These are phyloP conservation scores for Tryphoninae sp. DNA, from an alignment of 2,888 invertebrate species.

Conservation along the genomic window DNA sequence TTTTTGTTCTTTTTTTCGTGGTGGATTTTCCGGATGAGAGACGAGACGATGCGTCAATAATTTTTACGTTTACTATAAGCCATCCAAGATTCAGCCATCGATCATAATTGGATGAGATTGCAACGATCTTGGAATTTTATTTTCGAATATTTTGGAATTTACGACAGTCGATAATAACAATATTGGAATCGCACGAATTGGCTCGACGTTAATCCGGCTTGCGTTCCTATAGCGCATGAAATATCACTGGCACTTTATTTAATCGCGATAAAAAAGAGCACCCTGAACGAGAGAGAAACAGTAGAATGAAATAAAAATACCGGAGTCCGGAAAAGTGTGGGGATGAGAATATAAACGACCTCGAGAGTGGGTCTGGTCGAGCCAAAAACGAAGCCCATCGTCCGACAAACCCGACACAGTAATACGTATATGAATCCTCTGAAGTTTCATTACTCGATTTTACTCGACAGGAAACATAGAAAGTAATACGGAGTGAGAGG, in stretches of 20 bases:
- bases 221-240: neutral
- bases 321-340: neutral
- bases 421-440: neutral
- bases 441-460: conserved; percentile 28
- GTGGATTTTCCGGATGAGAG: no score
- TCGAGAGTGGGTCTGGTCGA: neutral
- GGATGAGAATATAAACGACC: conserved; percentile 28
- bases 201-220: conserved; percentile 10
- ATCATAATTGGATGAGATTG: neutral
- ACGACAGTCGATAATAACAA: neutral
- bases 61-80: no score
- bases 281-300: neutral
- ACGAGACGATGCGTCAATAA: no score
- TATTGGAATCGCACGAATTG: conserved; percentile 1
- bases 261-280: neutral
- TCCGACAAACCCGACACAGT: neutral
- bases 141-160: neutral
- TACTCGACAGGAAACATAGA: neutral
- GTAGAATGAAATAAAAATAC: conserved; percentile 19
- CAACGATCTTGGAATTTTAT: neutral
- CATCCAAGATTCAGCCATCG: neutral
- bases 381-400: conserved; percentile 28
- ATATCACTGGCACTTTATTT: conserved; percentile 30
- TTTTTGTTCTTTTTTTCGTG: no score
- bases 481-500: conserved; percentile 28